Base-by-base conservation (phyloP, 1,140 invertebrate genomes). In the Drosophila ambigua region DNA sequence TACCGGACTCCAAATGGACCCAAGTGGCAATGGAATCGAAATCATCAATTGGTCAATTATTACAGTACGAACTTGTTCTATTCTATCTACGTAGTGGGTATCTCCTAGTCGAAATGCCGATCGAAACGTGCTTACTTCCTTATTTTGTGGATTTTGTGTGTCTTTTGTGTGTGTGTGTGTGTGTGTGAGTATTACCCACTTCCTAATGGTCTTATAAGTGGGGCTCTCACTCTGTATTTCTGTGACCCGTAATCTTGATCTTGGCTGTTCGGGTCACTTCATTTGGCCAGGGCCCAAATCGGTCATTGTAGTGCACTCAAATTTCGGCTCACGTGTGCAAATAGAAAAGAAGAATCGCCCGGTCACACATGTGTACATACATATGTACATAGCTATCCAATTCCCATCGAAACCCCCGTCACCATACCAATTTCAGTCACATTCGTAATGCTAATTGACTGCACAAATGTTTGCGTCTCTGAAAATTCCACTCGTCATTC, bases 181-280 rank as follows among this genome's bases (percentile, higher is more conserved):
- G 79, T 81, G 54, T 82, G 45, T 24, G 13, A 8, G 68, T 46
- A 63, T 63, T 72, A 15, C 7, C 39, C 49, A 20, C 46, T 57
- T 69, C 69, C 72, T 82, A 85, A 85, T 87, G 78, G 78, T 13
- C 75, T 77, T 64, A 62, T 84, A 77, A 84, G 81, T 84, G 80
- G 76, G 23, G 15, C 9, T 43, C 39, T 49, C 15, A 35, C 51
- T 49, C 16, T 50, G 51, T 43, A 51, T 52, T 48, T 60, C 31
- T 52, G 57, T 59, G 48, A 53, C 57, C 28, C 48, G 52, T 79
- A 74, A 87, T 87, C 82, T 87, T 49, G 41, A 74, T 74, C 61
- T 65, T 39, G 60, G 24, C 16, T 16, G 46, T 48, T 49, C 48
- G 44, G 61, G 55, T 64, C 66, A 79, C 54, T 74, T 55, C 50